These are phyloP conservation scores for Salvelinus sp. DNA, from an alignment of 2,113 vertebrate genomes.

Conservation along the genomic window DNA sequence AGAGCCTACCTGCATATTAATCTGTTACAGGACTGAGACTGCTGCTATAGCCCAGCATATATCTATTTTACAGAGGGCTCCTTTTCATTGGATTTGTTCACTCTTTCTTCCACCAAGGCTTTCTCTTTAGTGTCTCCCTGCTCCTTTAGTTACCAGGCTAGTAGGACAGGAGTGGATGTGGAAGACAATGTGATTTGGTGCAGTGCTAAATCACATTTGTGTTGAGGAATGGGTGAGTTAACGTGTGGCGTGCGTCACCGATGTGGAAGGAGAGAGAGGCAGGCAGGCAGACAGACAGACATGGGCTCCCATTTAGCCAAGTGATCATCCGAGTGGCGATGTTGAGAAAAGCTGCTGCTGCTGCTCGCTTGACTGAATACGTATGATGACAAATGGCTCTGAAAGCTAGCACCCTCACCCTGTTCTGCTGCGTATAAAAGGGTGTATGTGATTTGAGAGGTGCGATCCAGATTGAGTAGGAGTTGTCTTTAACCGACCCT, in stretches of 20 bases:
- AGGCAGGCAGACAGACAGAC: neutral
- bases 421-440: neutral
- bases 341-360: neutral
- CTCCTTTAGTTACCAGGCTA: neutral
- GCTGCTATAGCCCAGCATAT: neutral
- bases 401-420: neutral
- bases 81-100: neutral
- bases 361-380: neutral
- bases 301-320: neutral
- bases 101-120: neutral
- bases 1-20: neutral
- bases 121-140: neutral
- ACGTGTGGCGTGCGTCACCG: neutral
- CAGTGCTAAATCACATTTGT: conserved; percentile 54
- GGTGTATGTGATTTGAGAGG: neutral
- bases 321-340: neutral
- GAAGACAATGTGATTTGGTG: conserved; percentile 20
- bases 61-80: neutral
- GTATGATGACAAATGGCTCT: neutral
- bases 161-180: neutral
- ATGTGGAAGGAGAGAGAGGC: neutral
- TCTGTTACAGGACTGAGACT: neutral
- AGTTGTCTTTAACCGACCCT: neutral
- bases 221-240: conserved; percentile 44
- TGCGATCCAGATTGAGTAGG: neutral